Conservation (phyloP, 1,140 invertebrate genomes). For the Meloidogyne exigua region DNA sequence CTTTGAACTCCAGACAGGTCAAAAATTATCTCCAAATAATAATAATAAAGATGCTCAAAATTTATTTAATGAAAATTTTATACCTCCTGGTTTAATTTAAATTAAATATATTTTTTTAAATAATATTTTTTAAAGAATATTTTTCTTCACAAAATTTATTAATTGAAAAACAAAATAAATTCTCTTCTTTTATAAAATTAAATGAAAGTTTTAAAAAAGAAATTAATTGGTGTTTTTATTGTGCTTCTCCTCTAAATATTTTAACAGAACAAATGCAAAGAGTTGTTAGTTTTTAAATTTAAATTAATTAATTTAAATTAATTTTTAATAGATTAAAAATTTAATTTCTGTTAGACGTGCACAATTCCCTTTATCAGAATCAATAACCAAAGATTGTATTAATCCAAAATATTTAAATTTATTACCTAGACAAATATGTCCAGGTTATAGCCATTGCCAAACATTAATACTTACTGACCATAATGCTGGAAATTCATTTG, state of each 20-base stretch:
- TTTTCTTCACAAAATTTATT: too few relatives aligned
- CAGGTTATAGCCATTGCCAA: slow-evolving; percentile 24
- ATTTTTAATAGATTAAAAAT: slow-evolving; percentile 13
- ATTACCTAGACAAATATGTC: slow-evolving; percentile 15
- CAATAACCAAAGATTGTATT: slow-evolving; percentile 2
- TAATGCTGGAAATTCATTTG: slow-evolving; percentile 20
- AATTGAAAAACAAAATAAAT: too few relatives aligned
- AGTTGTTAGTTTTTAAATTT: slow-evolving; percentile 14
- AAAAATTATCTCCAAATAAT: slow-evolving; percentile 2
- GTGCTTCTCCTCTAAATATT: slow-evolving; percentile 22
- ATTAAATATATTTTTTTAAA: too few relatives aligned
- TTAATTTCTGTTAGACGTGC: slow-evolving; percentile 18
- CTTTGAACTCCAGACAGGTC: slow-evolving; percentile 17
- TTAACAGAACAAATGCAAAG: slow-evolving; percentile 27
- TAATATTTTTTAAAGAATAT: too few relatives aligned
- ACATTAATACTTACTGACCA: slow-evolving; percentile 15
- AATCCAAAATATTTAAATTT: slow-evolving; percentile 13
- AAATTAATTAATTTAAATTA: slow-evolving; percentile 5
- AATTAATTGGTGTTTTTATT: slow-evolving; percentile 25
- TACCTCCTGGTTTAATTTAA: too few relatives aligned
- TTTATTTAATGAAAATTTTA: background rate
- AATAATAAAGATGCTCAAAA: background rate
- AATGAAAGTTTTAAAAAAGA: background rate
- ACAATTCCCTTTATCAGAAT: slow-evolving; percentile 1
- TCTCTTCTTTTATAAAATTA: background rate